phyloP scores from a whole-genome alignment of 2,113 vertebrate species.

The chimpanzee (Pan troglodytes) region NHGRI_mPanTro3-v2.1_pri NC_072411.2:16092001-16092500 shows the following conservation, averaged over 20 bases:
- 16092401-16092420: neutral
- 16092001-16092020: neutral
- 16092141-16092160: neutral
- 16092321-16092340: neutral
- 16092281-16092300: neutral
- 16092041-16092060: neutral
- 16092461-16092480: neutral
- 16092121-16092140: neutral
- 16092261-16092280: neutral
- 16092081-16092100: neutral
- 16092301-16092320: neutral
- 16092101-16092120: neutral
- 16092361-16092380: neutral
- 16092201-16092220: neutral
- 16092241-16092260: neutral
- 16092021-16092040: neutral
- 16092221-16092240: too few relatives aligned
- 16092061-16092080: neutral
- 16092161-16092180: neutral
- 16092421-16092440: neutral
- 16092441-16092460: neutral
- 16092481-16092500: neutral
- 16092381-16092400: neutral
- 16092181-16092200: neutral
- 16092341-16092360: neutral